Evolutionary conservation across 1,140 invertebrate genomes (phyloP).

Genomic region (Acromyrmex charruanus): DNA sequence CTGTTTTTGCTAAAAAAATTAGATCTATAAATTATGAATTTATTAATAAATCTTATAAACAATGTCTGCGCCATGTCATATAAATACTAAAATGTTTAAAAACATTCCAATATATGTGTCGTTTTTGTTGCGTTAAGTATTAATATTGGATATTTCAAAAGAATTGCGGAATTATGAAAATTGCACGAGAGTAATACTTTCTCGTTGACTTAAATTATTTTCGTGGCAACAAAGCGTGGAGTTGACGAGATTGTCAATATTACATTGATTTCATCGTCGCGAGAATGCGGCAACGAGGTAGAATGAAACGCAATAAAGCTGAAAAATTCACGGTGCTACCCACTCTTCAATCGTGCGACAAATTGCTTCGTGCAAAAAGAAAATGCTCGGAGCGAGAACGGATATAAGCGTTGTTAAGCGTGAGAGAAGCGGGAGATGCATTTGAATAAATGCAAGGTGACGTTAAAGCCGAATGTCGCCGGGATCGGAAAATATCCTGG

Average conservation of each 20-base stretch:
- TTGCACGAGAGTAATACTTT: slow-evolving; percentile 20
- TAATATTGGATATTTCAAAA: slow-evolving; percentile 35
- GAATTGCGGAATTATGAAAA: slow-evolving; percentile 21
- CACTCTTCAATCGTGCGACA: slow-evolving; percentile 50
- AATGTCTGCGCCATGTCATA: neutral
- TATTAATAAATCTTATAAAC: neutral
- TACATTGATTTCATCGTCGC: slow-evolving; percentile 44
- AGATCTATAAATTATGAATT: neutral
- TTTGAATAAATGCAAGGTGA: slow-evolving; percentile 66
- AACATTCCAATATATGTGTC: neutral
- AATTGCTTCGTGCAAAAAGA: slow-evolving; percentile 56
- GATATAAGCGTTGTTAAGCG: slow-evolving; percentile 58
- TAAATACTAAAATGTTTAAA: neutral
- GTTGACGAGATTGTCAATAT: slow-evolving; percentile 49
- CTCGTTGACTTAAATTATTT: slow-evolving; percentile 37
- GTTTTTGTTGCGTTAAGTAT: neutral
- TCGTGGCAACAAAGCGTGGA: slow-evolving; percentile 23
- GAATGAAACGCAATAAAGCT: slow-evolving; percentile 55
- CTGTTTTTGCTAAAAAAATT: neutral
- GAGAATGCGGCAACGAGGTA: slow-evolving; percentile 48
- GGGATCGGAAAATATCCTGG: slow-evolving; percentile 72
- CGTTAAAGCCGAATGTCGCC: slow-evolving; percentile 71
- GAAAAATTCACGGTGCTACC: slow-evolving; percentile 42
- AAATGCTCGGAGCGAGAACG: slow-evolving; percentile 38
- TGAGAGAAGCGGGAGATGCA: slow-evolving; percentile 25